phyloP scores from a whole-genome alignment of 2,797 vertebrate species.

The Pseudochromis fuscus region DNA sequence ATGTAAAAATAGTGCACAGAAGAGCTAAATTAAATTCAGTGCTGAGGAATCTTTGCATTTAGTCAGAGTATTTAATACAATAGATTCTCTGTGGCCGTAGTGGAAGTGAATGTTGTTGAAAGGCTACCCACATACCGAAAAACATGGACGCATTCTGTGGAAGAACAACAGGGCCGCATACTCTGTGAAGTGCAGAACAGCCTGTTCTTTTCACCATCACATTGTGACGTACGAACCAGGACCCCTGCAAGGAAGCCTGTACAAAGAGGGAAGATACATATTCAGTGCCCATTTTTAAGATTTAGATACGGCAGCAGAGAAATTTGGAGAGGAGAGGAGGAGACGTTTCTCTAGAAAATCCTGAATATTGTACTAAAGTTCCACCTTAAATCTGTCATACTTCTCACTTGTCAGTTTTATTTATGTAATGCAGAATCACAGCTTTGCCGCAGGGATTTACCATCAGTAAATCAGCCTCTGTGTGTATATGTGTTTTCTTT shows the following conservation, averaged over 20 bases:
- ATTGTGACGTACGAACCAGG: conserved; percentile 37
- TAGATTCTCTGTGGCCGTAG: not conserved
- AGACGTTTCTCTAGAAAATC: not conserved
- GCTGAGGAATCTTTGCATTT: not conserved
- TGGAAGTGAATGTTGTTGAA: not conserved
- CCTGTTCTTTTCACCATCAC: conserved; percentile 31
- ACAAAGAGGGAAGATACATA: conserved; percentile 17
- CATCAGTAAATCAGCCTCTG: not conserved
- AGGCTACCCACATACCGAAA: not conserved
- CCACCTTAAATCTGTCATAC: not conserved
- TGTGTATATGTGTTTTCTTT: too few species aligned
- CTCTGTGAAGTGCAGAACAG: conserved; percentile 32
- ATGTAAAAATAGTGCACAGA: not conserved
- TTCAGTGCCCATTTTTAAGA: conserved; percentile 16
- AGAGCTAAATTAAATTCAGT: not conserved
- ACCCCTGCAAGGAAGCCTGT: conserved; percentile 37
- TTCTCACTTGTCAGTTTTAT: conserved; percentile 13
- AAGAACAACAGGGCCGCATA: conserved; percentile 14
- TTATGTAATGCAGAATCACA: conserved; percentile 6
- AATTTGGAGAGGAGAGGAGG: conserved; percentile 18
- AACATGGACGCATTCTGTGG: not conserved
- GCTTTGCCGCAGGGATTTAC: conserved; percentile 8
- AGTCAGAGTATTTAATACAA: not conserved
- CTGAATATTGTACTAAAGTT: not conserved
- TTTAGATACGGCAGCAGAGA: conserved; percentile 11